Evolutionary conservation across 2,113 vertebrate species (phyloP), one percentile per base, ranked within the genome.

Genomic region (Procapra przewalskii): DNA sequence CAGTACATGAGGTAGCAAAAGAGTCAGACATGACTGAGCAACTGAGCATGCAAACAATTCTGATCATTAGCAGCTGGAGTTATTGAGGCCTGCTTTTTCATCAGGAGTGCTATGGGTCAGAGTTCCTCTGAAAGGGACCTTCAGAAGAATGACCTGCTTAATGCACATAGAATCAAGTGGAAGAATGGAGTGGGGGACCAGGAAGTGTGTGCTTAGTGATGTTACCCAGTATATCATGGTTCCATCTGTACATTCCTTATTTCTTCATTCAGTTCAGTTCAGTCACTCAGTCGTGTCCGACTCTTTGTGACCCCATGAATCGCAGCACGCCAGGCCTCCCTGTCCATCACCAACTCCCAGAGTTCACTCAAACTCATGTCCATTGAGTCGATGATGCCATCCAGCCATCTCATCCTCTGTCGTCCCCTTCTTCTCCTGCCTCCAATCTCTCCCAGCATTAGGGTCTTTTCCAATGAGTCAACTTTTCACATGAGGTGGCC

Each of bases 221-320:
- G 12, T 10, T 7, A 16, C 29, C 2, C 5, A 31, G 15, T 45
- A 10, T 50, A 31, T 5, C 82, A 12, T 36, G 12, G 4, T 48
- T 82, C 11, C 9, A 1, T 84, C 36, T 89, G 2, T 11, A 29
- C 2, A 4, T 64, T 67, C 33, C 15, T 48, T 19, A 57, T 86
- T 93, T 93, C 43, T 83, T 95, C 12, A 54, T 33, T 62, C 57
- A 29, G 27, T 13, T 60, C 11, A 60, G 57, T 29, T 29, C 27
- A 60, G 59, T 29, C 4, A 1, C 59, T 60, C 59, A 60, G 27
- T 60, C 0, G 4, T 29, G 5, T 60, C 5, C 0, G 0, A 29
- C 25, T 60, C 59, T 60, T 13, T 60, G 59, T 0, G 5, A 29
- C 25, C 59, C 27, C 27, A 6, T 60, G 27, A 60, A 60, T 3